These are phyloP conservation scores for Watsonalla binaria DNA, from an alignment of 2,888 invertebrate genomes.

Conservation along the genomic window DNA sequence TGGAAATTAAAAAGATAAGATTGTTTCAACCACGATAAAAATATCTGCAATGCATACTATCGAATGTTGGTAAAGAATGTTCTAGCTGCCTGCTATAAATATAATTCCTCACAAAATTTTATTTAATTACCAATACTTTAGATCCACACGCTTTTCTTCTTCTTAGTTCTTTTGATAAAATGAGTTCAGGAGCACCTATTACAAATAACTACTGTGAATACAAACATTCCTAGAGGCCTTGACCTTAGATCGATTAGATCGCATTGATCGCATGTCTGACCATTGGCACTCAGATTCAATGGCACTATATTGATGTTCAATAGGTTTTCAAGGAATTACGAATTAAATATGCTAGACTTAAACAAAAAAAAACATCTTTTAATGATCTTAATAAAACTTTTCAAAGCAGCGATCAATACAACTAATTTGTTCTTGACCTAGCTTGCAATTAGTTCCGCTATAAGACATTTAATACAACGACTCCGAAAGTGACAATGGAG, in stretches of 20 bases:
- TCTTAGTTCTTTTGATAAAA: too few relatives aligned
- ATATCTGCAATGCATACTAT: constrained; percentile 15
- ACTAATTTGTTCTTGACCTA: neutral
- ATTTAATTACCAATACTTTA: too few relatives aligned
- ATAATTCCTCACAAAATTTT: too few relatives aligned
- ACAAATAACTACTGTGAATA: too few relatives aligned
- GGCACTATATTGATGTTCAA: too few relatives aligned
- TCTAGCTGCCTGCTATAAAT: neutral
- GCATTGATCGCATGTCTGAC: neutral
- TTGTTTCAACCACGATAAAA: constrained; percentile 19
- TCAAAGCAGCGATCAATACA: neutral
- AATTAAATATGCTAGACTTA: too few relatives aligned
- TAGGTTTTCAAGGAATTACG: too few relatives aligned
- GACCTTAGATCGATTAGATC: neutral
- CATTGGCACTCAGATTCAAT: too few relatives aligned
- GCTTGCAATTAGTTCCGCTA: neutral
- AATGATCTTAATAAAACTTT: neutral
- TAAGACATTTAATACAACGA: neutral
- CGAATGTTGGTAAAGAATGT: neutral
- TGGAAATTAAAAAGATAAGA: constrained; percentile 36
- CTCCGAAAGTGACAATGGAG: neutral
- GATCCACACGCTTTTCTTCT: too few relatives aligned
- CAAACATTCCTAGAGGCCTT: neutral
- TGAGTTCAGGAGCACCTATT: too few relatives aligned
- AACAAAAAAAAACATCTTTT: neutral